Conservation (phyloP, 2,113 vertebrate species). For the Amphilophus citrinellus region DNA sequence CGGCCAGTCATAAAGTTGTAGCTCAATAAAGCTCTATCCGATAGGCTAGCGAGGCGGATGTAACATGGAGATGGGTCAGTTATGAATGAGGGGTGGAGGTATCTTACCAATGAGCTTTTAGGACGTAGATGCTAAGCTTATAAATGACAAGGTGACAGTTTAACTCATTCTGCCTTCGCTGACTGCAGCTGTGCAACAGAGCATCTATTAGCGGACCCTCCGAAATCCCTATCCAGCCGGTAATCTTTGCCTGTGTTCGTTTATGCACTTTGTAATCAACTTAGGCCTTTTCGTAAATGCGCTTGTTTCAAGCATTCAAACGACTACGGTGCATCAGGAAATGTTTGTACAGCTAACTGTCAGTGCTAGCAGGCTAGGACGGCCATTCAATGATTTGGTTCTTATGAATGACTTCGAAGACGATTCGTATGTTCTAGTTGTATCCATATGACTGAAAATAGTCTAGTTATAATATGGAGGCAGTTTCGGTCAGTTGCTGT, state of each 20-base stretch:
- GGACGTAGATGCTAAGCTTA: conserved; percentile 75
- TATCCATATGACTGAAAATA: no score
- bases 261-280: accelerated
- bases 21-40: background rate
- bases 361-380: conserved; percentile 39
- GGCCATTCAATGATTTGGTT: conserved; percentile 59
- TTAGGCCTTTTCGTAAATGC: background rate
- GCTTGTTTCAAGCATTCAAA: background rate
- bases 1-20: conserved; percentile 28
- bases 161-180: conserved; percentile 46
- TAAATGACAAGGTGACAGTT: conserved; percentile 82
- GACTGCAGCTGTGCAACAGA: conserved; percentile 55
- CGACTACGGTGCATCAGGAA: background rate
- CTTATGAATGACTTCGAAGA: background rate
- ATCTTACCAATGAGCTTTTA: conserved; percentile 72
- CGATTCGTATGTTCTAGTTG: background rate
- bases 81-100: background rate
- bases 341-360: conserved; percentile 6
- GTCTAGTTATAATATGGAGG: no score
- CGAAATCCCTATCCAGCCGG: conserved; percentile 65
- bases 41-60: background rate
- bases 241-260: conserved; percentile 32
- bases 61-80: conserved; percentile 28
- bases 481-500: background rate
- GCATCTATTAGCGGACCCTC: conserved; percentile 45